Evolutionary conservation across 2,888 invertebrate species (phyloP), one percentile per base, ranked within the genome.

Genomic region (Drosophila nigricruria): DNA sequence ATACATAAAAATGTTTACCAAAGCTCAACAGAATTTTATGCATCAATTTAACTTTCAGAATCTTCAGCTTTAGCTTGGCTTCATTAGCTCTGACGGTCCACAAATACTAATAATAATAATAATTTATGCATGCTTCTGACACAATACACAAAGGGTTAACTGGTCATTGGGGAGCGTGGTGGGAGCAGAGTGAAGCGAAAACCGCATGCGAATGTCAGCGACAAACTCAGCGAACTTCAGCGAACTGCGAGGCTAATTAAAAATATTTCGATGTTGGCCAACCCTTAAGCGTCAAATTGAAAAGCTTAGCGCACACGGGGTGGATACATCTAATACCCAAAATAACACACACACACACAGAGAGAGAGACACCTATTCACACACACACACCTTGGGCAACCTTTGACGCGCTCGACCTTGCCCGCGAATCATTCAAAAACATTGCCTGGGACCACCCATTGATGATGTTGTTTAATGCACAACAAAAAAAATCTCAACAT

Each of bases 401-500:
- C 64, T 73, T 77, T 50, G 72, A 67, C 70, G 53, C n/a, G 56
- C 25, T 38, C 78, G 78, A 76, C 76, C 76, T 76, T 76, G 78
- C 65, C 69, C 73, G 73, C 73, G 76, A 43, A 58, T 50, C 73
- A 54, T 59, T 69, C 69, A 73, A 58, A 61, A 73, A 62, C 78
- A 73, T 18, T 25, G 63, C 63, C 69, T 70, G 49, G 32, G 50
- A 75, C 69, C 73, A 58, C 77, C 75, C 85, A 79, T 82, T 90
- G 88, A 88, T 88, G 87, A 87, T 81, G 79, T 79, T 86, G 89
- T 88, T 32, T 88, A 88, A 90, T 90, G 90, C 49, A 30, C 30
- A 30, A 30, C 30, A 30, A 79, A 89, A 88, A 88, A 87, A 87
- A 89, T 90, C 87, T 90, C 90, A 82, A 80, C 90, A 88, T 87